phyloP scores from a whole-genome alignment of 53 echinoderm and acorn worm genomes.

The Arbacia lixula region DNA sequence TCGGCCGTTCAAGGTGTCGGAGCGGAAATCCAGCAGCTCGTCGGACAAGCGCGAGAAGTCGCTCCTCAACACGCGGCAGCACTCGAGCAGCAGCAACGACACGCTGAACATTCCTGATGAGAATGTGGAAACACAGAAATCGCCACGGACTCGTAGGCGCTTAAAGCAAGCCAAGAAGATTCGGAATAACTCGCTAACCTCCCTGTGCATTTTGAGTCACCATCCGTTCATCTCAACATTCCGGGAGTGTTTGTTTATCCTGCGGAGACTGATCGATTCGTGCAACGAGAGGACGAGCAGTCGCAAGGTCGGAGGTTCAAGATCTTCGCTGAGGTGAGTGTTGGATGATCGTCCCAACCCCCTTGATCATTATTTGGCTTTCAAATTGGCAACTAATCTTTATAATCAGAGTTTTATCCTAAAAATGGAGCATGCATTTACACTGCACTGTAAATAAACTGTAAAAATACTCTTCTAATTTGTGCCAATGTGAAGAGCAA shows the following conservation, averaged over 20 bases:
- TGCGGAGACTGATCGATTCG: conserved; percentile 92
- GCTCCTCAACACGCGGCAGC: conserved; percentile 67
- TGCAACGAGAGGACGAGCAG: conserved; percentile 93
- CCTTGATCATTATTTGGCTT: too few relatives aligned
- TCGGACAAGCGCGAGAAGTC: conserved; percentile 62
- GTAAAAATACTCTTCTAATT: too few relatives aligned
- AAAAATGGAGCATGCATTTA: too few relatives aligned
- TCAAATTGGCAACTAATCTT: too few relatives aligned
- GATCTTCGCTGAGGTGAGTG: conserved; percentile 88
- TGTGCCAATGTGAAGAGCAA: too few relatives aligned
- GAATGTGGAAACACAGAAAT: conserved; percentile 60
- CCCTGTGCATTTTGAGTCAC: conserved; percentile 96
- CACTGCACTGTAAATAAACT: too few relatives aligned
- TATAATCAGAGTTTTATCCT: too few relatives aligned
- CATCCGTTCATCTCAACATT: conserved; percentile 97
- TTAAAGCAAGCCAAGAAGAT: conserved; percentile 86
- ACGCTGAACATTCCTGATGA: conserved; percentile 81
- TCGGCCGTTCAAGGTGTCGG: conserved; percentile 80
- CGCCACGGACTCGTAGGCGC: conserved; percentile 84
- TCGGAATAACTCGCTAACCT: conserved; percentile 93
- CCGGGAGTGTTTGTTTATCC: conserved; percentile 93
- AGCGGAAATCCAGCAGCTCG: conserved; percentile 64
- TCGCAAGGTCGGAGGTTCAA: conserved; percentile 92
- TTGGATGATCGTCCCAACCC: too few relatives aligned
- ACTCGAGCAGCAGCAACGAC: conserved; percentile 93